Evolutionary conservation across 2,113 vertebrate species (phyloP).

Genomic region (Saccopteryx bilineata): DNA sequence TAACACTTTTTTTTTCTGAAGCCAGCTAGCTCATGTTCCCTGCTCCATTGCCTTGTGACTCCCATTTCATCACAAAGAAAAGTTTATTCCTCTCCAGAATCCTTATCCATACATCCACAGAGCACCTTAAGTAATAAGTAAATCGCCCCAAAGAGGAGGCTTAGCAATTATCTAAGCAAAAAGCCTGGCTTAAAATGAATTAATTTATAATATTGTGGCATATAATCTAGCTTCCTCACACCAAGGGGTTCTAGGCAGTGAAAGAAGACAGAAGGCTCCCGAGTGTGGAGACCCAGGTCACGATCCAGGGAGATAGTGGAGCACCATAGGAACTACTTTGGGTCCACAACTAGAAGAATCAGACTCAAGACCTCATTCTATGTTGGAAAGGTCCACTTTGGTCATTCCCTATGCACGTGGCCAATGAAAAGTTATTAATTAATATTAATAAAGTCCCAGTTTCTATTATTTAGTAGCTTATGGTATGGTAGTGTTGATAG

Average conservation of each 20-base stretch:
- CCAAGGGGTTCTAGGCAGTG: not conserved
- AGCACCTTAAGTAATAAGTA: not conserved
- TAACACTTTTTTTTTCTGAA: not conserved
- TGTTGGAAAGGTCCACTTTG: not conserved
- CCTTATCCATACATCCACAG: not conserved
- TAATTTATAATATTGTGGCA: not conserved
- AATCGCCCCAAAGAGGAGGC: not conserved
- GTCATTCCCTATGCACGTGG: not conserved
- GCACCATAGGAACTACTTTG: accelerated
- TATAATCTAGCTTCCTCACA: not conserved
- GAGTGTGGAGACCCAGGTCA: not conserved
- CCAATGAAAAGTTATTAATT: not conserved
- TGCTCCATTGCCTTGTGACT: not conserved
- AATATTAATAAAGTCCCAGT: not conserved
- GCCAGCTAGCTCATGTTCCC: not conserved
- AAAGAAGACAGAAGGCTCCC: not conserved
- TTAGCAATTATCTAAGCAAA: not conserved
- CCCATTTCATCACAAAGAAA: not conserved
- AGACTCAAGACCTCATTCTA: not conserved
- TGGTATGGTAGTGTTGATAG: not conserved
- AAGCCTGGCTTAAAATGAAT: not conserved
- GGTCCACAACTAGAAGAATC: not conserved
- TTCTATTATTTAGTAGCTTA: not conserved
- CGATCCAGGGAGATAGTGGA: not conserved
- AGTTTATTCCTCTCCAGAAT: not conserved